A percentile compares a stretch with the other conserved stretches of the same genome.
Evolutionary conservation across 1,140 invertebrate genomes (phyloP).

Genomic region (Homalodisca vitripennis): DNA sequence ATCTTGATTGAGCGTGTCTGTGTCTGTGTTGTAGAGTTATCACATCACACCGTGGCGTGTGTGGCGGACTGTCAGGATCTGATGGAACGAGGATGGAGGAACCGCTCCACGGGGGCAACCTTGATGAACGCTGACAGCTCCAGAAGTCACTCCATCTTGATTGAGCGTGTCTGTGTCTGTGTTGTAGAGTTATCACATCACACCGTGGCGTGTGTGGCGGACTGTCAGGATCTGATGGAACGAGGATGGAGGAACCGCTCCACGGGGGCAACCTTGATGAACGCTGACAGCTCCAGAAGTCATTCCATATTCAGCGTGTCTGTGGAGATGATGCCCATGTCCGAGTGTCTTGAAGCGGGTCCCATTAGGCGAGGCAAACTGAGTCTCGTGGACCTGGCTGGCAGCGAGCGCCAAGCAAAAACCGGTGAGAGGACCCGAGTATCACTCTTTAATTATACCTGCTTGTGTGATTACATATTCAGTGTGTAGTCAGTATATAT

Average conservation of each 20-base stretch:
- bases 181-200: constrained; percentile 67
- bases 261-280: constrained; percentile 81
- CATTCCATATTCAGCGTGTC: constrained; percentile 93
- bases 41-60: constrained; percentile 73
- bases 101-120: constrained; percentile 73
- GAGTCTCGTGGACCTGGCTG: constrained; percentile 89
- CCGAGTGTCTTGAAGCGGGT: constrained; percentile 53
- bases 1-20: too few relatives aligned
- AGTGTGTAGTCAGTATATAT: too few relatives aligned
- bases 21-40: constrained; percentile 63
- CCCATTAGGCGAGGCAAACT: constrained; percentile 74
- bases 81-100: constrained; percentile 73
- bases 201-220: constrained; percentile 70
- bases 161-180: too few relatives aligned
- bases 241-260: constrained; percentile 72
- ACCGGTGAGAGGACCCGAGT: constrained; percentile 55
- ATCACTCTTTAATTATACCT: not conserved
- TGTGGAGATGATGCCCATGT: constrained; percentile 71
- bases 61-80: constrained; percentile 70
- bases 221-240: constrained; percentile 73
- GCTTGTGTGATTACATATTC: not conserved
- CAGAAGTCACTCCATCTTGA: constrained; percentile 88
- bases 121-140: constrained; percentile 87
- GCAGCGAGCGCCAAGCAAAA: constrained; percentile 83
- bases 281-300: constrained; percentile 79